Percentiles rank a stretch among this genome's conserved stretches.
Evolutionary conservation across 1,140 invertebrate genomes (phyloP).

Genomic region (Magallana angulata): DNA sequence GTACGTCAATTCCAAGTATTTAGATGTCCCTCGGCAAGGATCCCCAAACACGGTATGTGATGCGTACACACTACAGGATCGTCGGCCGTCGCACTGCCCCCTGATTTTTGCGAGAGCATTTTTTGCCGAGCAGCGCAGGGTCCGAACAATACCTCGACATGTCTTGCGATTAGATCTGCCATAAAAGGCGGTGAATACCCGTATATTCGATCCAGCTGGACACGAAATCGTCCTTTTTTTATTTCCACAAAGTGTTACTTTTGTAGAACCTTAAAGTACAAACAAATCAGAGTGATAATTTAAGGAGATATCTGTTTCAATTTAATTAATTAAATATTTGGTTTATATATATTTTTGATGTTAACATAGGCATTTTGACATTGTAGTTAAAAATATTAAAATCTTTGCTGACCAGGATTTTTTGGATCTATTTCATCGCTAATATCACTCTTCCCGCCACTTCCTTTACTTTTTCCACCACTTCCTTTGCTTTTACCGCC

Average conservation of each 20-base stretch:
- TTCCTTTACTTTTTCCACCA: too few relatives aligned
- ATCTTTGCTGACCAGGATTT: too few relatives aligned
- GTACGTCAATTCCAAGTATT: conserved; percentile 45
- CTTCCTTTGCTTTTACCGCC: background rate
- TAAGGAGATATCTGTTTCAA: too few relatives aligned
- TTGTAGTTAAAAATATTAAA: too few relatives aligned
- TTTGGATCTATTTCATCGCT: too few relatives aligned
- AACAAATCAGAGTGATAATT: too few relatives aligned
- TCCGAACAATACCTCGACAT: background rate
- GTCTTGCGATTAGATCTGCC: background rate
- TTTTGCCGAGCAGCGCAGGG: background rate
- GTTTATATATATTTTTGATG: too few relatives aligned
- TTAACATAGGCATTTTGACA: too few relatives aligned
- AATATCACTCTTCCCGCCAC: too few relatives aligned
- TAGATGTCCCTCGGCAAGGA: conserved; percentile 40
- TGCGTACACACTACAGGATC: conserved; percentile 16
- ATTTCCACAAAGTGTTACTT: background rate
- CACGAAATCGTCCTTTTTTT: background rate
- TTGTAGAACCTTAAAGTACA: background rate
- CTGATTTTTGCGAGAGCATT: conserved; percentile 21
- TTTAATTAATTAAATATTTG: too few relatives aligned
- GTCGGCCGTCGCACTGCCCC: conserved; percentile 30
- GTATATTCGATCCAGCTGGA: background rate
- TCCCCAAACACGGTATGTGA: conserved; percentile 47
- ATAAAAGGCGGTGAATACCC: background rate